These are phyloP conservation scores for Cromileptes altivelis DNA, from an alignment of 2,113 vertebrate genomes.

Conservation along the genomic window DNA sequence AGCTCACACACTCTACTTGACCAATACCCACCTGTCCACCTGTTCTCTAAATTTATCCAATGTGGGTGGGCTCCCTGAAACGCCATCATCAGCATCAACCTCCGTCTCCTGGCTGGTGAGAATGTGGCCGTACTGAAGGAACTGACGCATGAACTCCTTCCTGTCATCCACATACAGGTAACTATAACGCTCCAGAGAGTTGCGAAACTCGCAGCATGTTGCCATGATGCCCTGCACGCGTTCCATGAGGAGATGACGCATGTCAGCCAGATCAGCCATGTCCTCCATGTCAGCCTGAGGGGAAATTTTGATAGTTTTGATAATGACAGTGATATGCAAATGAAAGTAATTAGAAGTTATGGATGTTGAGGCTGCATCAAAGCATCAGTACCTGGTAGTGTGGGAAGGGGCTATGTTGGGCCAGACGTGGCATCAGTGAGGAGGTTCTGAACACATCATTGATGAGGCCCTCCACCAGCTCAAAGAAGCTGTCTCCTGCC, in stretches of 20 bases:
- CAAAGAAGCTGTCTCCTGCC: slow-evolving; percentile 84
- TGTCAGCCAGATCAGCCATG: slow-evolving; percentile 81
- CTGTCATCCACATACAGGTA: slow-evolving; percentile 90
- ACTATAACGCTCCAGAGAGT: slow-evolving; percentile 85
- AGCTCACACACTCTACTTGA: background rate
- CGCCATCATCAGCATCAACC: slow-evolving; percentile 66
- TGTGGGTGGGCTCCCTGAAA: slow-evolving; percentile 85
- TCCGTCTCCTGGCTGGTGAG: slow-evolving; percentile 85
- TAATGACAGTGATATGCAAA: background rate
- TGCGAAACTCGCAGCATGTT: slow-evolving; percentile 78
- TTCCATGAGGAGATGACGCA: slow-evolving; percentile 84
- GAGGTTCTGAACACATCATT: slow-evolving; percentile 87
- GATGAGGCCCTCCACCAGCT: slow-evolving; percentile 87
- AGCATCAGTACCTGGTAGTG: slow-evolving; percentile 93
- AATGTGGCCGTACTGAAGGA: slow-evolving; percentile 86
- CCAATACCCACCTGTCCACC: slow-evolving; percentile 81
- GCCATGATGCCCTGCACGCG: slow-evolving; percentile 73
- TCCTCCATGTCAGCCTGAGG: slow-evolving; percentile 90
- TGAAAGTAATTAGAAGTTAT: background rate
- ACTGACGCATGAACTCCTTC: slow-evolving; percentile 89
- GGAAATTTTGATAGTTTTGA: background rate
- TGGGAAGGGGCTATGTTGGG: slow-evolving; percentile 70
- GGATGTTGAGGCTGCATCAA: background rate
- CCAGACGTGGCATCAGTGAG: slow-evolving; percentile 89
- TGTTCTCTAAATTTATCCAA: slow-evolving; percentile 88